Percentiles rank a stretch among this genome's conserved stretches.
Evolutionary conservation across 2,888 invertebrate species (phyloP).

Genomic region (Theretra japonica): DNA sequence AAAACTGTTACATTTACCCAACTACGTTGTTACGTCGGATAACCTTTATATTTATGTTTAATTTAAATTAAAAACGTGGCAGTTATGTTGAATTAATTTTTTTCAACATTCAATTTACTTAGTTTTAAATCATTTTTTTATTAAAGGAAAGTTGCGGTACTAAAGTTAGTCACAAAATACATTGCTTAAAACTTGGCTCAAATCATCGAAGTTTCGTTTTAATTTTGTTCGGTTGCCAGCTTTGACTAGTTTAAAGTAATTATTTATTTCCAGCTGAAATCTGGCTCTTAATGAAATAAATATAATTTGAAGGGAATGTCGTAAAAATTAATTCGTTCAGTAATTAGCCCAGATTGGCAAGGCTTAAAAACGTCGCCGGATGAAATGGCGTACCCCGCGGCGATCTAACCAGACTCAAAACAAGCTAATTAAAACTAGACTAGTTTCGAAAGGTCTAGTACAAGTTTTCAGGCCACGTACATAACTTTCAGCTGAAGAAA

Average conservation of each 20-base stretch:
- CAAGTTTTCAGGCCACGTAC: not conserved
- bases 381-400: not conserved
- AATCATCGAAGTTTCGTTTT: not conserved
- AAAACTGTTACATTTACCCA: conserved; percentile 3
- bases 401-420: not conserved
- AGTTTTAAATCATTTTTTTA: too few relatives aligned
- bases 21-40: not conserved
- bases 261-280: not conserved
- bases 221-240: not conserved
- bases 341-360: conserved; percentile 15
- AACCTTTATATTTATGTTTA: not conserved
- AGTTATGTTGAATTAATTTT: too few relatives aligned
- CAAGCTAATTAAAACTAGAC: conserved; percentile 9
- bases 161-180: too few relatives aligned
- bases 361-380: not conserved
- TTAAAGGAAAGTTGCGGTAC: too few relatives aligned
- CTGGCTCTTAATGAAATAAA: not conserved
- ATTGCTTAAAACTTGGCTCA: not conserved
- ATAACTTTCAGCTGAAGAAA: not conserved
- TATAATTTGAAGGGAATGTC: not conserved
- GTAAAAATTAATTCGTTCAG: not conserved
- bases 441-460: not conserved
- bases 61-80: too few relatives aligned
- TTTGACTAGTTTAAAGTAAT: not conserved
- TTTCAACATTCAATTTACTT: too few relatives aligned